phyloP scores from a whole-genome alignment of 2,113 vertebrate species.

The Heterochromis multidens region DNA sequence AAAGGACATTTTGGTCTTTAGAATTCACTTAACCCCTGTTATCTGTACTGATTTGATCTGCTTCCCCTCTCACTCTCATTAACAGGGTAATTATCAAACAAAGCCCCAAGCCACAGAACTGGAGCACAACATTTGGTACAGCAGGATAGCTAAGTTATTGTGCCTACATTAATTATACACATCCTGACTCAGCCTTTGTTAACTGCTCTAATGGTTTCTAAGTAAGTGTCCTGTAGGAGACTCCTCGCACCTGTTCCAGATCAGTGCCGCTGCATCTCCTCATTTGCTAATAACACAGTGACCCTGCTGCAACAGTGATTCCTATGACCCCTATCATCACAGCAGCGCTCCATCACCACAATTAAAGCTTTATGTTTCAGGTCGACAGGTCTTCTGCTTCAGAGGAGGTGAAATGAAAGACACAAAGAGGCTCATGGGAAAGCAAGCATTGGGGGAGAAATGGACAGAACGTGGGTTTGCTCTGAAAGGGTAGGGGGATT shows the following conservation, averaged over 20 bases:
- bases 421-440: constrained; percentile 26
- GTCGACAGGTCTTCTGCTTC: constrained; percentile 22
- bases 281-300: constrained; percentile 39
- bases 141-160: constrained; percentile 14
- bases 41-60: constrained; percentile 47
- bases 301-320: constrained; percentile 40
- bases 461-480: not conserved
- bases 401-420: constrained; percentile 70
- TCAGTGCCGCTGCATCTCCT: not conserved
- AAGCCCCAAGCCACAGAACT: constrained; percentile 32
- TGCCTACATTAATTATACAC: constrained; percentile 39
- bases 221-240: not conserved
- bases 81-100: constrained; percentile 58
- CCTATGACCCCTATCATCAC: constrained; percentile 22
- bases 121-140: constrained; percentile 29
- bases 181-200: constrained; percentile 18
- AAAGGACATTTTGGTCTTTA: constrained; percentile 30
- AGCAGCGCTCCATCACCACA: constrained; percentile 45
- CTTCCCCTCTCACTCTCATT: constrained; percentile 31
- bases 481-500: constrained; percentile 16
- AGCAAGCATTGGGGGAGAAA: not conserved
- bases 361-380: constrained; percentile 53
- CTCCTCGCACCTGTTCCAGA: not conserved
- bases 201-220: not conserved
- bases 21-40: constrained; percentile 53